A percentile compares a stretch with the other conserved stretches of the same genome.
Evolutionary conservation across 2,888 invertebrate genomes (phyloP).

Genomic region (Philopedon plagiatum): DNA sequence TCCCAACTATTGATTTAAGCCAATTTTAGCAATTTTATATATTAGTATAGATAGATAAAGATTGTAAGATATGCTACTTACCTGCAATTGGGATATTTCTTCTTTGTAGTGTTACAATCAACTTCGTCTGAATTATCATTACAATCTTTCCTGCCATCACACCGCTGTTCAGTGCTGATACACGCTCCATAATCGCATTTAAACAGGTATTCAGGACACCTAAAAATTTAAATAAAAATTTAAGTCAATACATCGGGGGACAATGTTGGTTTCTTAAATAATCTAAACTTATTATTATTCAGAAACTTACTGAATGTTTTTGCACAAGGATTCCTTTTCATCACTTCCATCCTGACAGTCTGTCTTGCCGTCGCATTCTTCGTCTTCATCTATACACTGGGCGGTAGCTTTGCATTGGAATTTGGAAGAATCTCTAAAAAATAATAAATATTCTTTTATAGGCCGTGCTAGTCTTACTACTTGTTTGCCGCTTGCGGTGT

Average conservation of each 20-base stretch:
- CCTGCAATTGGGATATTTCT: conserved; percentile 46
- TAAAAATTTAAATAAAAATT: too few species aligned
- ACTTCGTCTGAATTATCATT: conserved; percentile 71
- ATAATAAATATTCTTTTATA: not conserved
- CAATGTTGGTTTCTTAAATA: not conserved
- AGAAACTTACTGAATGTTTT: conserved; percentile 51
- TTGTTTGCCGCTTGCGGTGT: too few species aligned
- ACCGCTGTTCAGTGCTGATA: conserved; percentile 68
- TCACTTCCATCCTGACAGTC: conserved; percentile 70
- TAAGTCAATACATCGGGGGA: too few species aligned
- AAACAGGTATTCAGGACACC: conserved; percentile 67
- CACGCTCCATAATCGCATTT: conserved; percentile 63
- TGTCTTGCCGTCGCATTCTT: conserved; percentile 68
- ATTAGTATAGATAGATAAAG: too few species aligned
- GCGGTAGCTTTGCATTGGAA: conserved; percentile 60
- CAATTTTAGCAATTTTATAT: too few species aligned
- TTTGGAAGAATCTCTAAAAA: conserved; percentile 37
- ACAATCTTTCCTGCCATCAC: conserved; percentile 71
- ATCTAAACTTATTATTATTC: too few species aligned
- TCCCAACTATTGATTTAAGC: too few species aligned
- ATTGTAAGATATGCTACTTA: conserved; percentile 3
- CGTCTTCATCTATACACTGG: conserved; percentile 66
- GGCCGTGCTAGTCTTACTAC: too few species aligned
- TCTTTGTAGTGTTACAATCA: conserved; percentile 13
- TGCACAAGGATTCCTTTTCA: conserved; percentile 63